Percentiles rank a stretch among this genome's conserved stretches.
These are phyloP conservation scores for Notocelia uddmanniana DNA, from an alignment of 2,888 invertebrate genomes.

Conservation along the genomic window DNA sequence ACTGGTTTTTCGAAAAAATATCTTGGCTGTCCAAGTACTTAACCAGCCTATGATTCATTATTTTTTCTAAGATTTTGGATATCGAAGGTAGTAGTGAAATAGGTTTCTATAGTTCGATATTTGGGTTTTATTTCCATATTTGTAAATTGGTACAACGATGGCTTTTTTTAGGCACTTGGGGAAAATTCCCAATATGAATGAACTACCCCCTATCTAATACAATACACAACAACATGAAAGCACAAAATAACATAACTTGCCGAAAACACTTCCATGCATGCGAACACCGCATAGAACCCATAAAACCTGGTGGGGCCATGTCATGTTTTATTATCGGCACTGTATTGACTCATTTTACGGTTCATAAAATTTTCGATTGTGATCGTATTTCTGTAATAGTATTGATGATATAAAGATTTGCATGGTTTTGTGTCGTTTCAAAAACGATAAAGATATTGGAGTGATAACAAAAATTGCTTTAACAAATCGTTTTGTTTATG, in stretches of 20 bases:
- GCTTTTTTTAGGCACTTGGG: no score
- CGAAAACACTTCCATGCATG: constrained; percentile 31
- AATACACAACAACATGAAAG: no score
- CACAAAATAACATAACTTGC: constrained; percentile 20
- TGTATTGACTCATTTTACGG: constrained; percentile 62
- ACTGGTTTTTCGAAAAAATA: no score
- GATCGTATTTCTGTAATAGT: constrained; percentile 52
- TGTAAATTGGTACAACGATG: no score
- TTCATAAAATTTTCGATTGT: constrained; percentile 63
- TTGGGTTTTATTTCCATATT: no score
- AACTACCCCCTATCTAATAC: no score
- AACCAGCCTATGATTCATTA: no score
- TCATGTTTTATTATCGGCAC: constrained; percentile 55
- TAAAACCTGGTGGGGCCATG: constrained; percentile 54
- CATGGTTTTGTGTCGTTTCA: constrained; percentile 53
- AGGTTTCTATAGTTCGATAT: no score
- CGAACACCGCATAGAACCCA: constrained; percentile 55
- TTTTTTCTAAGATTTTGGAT: no score
- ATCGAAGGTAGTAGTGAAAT: no score
- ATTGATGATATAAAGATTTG: constrained; percentile 55
- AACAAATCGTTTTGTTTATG: constrained; percentile 19
- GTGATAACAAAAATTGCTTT: constrained; percentile 21
- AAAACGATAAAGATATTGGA: constrained; percentile 26
- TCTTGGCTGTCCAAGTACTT: no score
- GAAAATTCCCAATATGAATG: no score